Evolutionary conservation across 1,140 invertebrate genomes (phyloP).

Genomic region (Lutraria rhynchaena): DNA sequence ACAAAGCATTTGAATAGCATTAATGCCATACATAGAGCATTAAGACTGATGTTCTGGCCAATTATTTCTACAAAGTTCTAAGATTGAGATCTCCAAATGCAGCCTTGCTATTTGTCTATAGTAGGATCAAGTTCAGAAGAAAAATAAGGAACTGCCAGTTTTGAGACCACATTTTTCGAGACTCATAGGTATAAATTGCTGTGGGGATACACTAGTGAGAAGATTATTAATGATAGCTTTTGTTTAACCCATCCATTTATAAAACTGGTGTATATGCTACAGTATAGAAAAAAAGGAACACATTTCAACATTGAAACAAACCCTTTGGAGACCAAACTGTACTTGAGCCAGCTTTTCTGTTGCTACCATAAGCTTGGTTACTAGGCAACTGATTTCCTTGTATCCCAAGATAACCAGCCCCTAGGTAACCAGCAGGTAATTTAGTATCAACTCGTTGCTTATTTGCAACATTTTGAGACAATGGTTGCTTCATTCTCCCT

Average conservation of each 20-base stretch:
- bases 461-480: constrained; percentile 30
- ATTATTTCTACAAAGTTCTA: no score
- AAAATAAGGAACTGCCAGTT: no score
- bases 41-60: no score
- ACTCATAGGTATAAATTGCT: no score
- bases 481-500: constrained; percentile 16
- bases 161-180: no score
- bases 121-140: no score
- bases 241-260: constrained; percentile 2
- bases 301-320: constrained; percentile 44
- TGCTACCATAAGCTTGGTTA: constrained; percentile 16
- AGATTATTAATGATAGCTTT: neutral
- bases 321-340: constrained; percentile 55
- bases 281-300: constrained; percentile 6
- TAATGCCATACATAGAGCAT: no score
- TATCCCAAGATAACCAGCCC: constrained; percentile 19
- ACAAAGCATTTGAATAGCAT: no score
- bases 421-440: constrained; percentile 16
- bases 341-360: constrained; percentile 23
- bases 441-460: constrained; percentile 31
- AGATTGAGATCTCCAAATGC: no score
- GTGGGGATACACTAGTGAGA: no score
- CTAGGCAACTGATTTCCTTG: constrained; percentile 29
- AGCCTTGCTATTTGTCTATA: no score
- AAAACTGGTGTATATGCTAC: neutral